Percentiles rank a stretch among this genome's conserved stretches.
phyloP scores from a whole-genome alignment of 2,888 invertebrate species.

The Cantharis flavilabris region DNA sequence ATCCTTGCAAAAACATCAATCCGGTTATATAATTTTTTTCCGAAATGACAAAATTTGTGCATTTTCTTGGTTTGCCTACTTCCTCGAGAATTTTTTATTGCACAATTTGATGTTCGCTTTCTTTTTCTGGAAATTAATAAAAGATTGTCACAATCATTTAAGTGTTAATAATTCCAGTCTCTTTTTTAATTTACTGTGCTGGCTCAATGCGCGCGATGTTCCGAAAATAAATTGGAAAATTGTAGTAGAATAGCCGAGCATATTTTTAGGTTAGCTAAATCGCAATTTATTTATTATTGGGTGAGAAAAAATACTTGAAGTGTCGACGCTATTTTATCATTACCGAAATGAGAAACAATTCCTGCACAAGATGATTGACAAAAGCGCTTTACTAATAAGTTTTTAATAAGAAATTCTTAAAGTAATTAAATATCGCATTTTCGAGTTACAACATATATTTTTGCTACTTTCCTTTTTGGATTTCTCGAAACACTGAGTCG shows the following conservation, averaged over 20 bases:
- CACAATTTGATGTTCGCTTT: not conserved
- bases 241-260: not conserved
- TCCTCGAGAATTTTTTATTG: not conserved
- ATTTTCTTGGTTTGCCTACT: not conserved
- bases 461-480: too few relatives aligned
- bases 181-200: not conserved
- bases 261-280: not conserved
- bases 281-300: not conserved
- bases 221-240: not conserved
- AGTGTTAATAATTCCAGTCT: not conserved
- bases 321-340: not conserved
- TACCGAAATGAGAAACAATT: not conserved
- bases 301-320: not conserved
- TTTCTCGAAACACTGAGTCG: too few relatives aligned
- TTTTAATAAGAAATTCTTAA: not conserved
- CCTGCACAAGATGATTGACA: not conserved
- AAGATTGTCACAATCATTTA: not conserved
- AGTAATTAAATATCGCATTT: not conserved
- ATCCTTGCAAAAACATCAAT: too few relatives aligned
- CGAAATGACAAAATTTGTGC: not conserved
- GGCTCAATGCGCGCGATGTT: not conserved
- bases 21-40: not conserved
- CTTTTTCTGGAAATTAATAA: not conserved
- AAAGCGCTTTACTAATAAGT: not conserved
- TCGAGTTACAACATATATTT: too few relatives aligned